Evolutionary conservation across 2,113 vertebrate genomes (phyloP), one percentile per base, ranked within the genome.

Genomic region (Esox niger): DNA sequence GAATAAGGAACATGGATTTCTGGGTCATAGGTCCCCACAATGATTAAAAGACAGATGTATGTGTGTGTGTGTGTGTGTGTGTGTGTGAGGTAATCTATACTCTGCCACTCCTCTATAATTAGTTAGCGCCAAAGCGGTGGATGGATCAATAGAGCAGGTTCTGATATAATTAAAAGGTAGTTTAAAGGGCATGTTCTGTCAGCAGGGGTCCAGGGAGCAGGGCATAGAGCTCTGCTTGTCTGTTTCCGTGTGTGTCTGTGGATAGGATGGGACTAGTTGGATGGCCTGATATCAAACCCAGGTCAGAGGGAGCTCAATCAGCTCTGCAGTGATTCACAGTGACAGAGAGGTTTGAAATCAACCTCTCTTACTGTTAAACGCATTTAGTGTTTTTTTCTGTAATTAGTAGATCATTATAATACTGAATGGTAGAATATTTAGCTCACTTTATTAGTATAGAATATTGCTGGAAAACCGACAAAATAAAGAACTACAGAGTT

Each of bases 161-260:
- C 32, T 52, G 75, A 67, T 65, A 84, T 84, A 80, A 84, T 88
- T 86, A 75, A 78, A 85, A 75, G 68, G 63, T 57, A 29, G n/a
- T 73, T 83, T 68, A 73, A 47, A 78, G 25, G 20, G 55, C 46
- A 60, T 72, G 70, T 63, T 23, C 17, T 21, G 63, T 70, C 70
- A 29, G 49, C 47, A 49, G 17, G 25, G 31, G 67, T 52, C 3
- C 30, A 60, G 30, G n/a, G 52, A n/a, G 46, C 5, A n/a, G 64
- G 60, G 66, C 61, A 57, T 26, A 23, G 5, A 38, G 23, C 5
- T 25, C 2, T 25, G 20, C 25, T 20, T 55, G 20, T 55, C 20
- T 55, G 4, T 55, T 20, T 55, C 17, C 25, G 21, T 55, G 1
- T 55, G 17, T 55, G 2, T 55, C 20, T 4, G 20, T 55, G 52